These are phyloP conservation scores for Synanthedon andrenaeformis DNA, from an alignment of 2,888 invertebrate species.

Conservation along the genomic window DNA sequence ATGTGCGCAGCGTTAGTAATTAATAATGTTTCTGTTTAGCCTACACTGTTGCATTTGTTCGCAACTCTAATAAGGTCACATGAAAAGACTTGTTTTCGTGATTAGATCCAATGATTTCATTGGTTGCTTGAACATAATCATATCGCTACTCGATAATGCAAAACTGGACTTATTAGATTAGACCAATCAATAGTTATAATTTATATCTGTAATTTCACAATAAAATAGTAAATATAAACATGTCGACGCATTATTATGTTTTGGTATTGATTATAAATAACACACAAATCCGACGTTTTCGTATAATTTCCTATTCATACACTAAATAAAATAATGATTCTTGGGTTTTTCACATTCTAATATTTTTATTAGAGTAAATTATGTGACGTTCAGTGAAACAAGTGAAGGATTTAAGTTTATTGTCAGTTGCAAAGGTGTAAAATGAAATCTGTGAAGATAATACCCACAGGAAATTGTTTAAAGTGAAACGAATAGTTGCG, in stretches of 20 bases:
- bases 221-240: too few relatives aligned
- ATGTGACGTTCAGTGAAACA: constrained; percentile 5
- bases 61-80: neutral
- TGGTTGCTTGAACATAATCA: constrained; percentile 45
- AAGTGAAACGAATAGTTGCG: constrained; percentile 48
- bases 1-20: too few relatives aligned
- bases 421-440: constrained; percentile 32
- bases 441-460: constrained; percentile 32
- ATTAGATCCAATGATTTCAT: constrained; percentile 28
- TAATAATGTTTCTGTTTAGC: too few relatives aligned
- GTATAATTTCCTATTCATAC: too few relatives aligned
- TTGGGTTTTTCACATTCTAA: neutral
- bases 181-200: constrained; percentile 31
- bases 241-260: too few relatives aligned
- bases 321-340: too few relatives aligned
- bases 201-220: too few relatives aligned
- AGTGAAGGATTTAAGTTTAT: constrained; percentile 20
- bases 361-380: neutral
- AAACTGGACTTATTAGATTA: constrained; percentile 26
- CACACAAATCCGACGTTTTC: too few relatives aligned
- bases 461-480: constrained; percentile 27
- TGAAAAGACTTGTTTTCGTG: constrained; percentile 21
- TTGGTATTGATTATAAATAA: too few relatives aligned
- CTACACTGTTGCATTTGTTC: too few relatives aligned
- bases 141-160: constrained; percentile 53